Evolutionary conservation across 2,888 invertebrate genomes (phyloP), one percentile per base, ranked within the genome.

Genomic region (Drosophila ezoana): DNA sequence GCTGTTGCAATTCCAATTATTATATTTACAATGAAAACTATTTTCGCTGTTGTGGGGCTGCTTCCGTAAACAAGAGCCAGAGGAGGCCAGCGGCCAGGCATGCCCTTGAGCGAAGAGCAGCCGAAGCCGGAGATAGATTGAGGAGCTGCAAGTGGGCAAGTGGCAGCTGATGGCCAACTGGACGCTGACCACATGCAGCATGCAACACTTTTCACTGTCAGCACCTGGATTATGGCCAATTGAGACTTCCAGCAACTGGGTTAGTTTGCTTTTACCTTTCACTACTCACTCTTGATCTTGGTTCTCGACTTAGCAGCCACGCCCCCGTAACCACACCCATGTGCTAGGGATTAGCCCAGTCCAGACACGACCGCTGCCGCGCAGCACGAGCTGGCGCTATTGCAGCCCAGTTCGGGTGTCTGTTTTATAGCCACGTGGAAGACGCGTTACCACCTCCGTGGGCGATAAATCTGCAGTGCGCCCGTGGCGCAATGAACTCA

Each of bases 401-500:
- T 44, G 68, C 63, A 69, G 77, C 44, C 67, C 58, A 68, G 79
- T 82, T 85, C 59, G 69, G 79, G 56, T 83, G 76, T 86, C 83
- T 83, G 83, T 80, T 83, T 83, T 64, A 83, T 83, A 76, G 86
- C 83, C 76, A 61, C 58, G 64, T 71, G 68, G 54, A 53, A 57
- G 62, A 57, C 65, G 64, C 66, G 47, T 73, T 87, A 84, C 90
- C 90, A 87, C 90, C 90, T 90, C 87, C 81, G 81, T 81, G 79
- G 89, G 85, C 90, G 79, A 90, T 90, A 90, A 90, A 90, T 90
- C 88, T 89, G 81, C 79, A 84, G 79, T 87, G 75, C 80, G 78
- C 89, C 87, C 72, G 79, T 76, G 82, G 89, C 82, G 83, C 83
- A 83, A 83, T 83, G 83, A 83, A 86, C 83, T 80, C 79, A 63